Base-by-base conservation (phyloP, 2,888 invertebrate species). In the Ochlodes sylvanus region DNA sequence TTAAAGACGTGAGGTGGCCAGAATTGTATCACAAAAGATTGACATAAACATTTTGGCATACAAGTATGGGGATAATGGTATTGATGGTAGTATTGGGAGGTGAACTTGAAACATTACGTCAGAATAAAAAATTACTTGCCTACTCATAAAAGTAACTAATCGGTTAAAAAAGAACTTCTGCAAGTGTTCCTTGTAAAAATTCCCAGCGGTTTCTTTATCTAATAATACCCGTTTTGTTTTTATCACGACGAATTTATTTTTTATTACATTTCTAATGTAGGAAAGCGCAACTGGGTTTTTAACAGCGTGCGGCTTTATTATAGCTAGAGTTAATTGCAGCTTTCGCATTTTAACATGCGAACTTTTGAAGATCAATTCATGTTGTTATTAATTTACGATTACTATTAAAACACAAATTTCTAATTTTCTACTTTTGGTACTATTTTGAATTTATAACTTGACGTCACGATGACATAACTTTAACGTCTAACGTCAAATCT, bases 241-340 rank as follows among this genome's bases (percentile, higher is more conserved):
- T 2, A 98, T 92, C 68, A 98, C 93, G 79, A 95, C 94, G 83
- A 98, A 98, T 75, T 95, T 95, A 75, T 95, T 94, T 71, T 94
- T 87, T 72, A 98, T 95, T 74, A 96, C 83, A 69, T 95, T 89
- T 78, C 95, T 94, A 60, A 98, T 95, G 81, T 95, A 95, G 82
- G 95, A 90, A 14, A 96, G 84, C 5, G 95, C 96, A 71, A 96
- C 92, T 0, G 97, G 97, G 83, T 97, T 96, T 80, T 96, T 96
- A 1, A 97, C 94, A 44, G 97, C 94, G 81, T 98, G 98, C 6
- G 98, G 98, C 84, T 98, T 98, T 69, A 98, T 94, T 73, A 98
- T 95, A 4, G 98, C 98, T 74, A 98, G 90, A 21, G 98, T 98
- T 77, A 98, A 88, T 89, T 98, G 94, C 77, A 95, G 82, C 79